Evolutionary conservation across 2,888 invertebrate genomes (phyloP), one percentile per base, ranked within the genome.

Genomic region (Patella caerulea): DNA sequence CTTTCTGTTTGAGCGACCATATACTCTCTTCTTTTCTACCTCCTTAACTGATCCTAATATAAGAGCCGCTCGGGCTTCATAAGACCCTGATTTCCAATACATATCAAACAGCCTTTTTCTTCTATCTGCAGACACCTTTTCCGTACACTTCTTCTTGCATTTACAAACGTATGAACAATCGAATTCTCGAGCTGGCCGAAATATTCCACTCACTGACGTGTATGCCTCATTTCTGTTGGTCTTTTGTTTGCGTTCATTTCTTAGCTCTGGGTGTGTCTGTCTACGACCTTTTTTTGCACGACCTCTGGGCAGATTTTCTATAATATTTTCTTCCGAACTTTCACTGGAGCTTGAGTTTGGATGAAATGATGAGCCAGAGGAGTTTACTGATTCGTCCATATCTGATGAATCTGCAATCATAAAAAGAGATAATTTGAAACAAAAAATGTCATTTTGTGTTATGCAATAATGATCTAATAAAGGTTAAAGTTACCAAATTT

Each of bases 1-100:
- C 17, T 59, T 59, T 59, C n/a, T 59, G 59, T 59, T 59, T n/a
- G 59, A 59, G 17, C 59, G 17, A 19, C 59, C 56, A 56, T 56
- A n/a, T 56, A n/a, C n/a, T 56, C 59, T 59, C 59, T 59, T 59
- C 19, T 59, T 59, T n/a, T 17, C n/a, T n/a, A 59, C 59, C 59
- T 17, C n/a, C 19, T 59, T 59, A 5, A 59, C 59, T n/a, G 17
- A 59, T 7, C 59, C 59, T n/a, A 59, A 19, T 17, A 59, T 59
- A 14, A 59, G 59, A 19, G 59, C 59, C n/a, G 59, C 59, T n/a
- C 59, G 17, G 17, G 59, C 15, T 59, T 59, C 59, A 59, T n/a
- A 59, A 59, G 59, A 59, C n/a, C 59, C 59, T n/a, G 59, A 59
- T 59, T 59, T 19, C 59, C 19, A 19, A 59, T n/a, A 14, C 59